Conservation (phyloP, 2,113 vertebrate genomes). For the Vireo altiloquus region DNA sequence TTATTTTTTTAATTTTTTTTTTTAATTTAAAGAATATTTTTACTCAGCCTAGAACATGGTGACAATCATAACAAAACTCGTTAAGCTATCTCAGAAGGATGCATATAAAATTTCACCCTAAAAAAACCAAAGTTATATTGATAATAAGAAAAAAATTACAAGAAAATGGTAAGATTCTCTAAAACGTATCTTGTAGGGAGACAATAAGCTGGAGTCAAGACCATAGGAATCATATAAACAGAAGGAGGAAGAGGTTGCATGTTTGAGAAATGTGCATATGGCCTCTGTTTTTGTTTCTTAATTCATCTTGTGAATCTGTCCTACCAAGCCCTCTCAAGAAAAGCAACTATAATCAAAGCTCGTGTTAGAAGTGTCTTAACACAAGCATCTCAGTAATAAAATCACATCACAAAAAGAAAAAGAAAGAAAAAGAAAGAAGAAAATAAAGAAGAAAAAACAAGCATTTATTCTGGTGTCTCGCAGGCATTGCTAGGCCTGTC, state of each 20-base stretch:
- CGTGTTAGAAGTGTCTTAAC: neutral
- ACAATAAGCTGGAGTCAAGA: neutral
- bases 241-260: neutral
- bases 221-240: neutral
- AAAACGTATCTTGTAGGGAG: neutral
- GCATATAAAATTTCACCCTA: neutral
- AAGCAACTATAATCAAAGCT: neutral
- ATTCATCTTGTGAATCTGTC: neutral
- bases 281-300: neutral
- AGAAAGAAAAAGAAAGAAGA: neutral
- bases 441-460: too few species aligned
- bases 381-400: neutral
- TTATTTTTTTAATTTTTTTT: neutral
- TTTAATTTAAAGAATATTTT: neutral
- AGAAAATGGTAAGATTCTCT: neutral
- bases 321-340: neutral
- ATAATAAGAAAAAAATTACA: neutral
- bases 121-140: neutral
- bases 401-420: neutral
- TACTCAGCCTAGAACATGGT: neutral
- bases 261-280: neutral
- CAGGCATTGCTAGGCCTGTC: neutral
- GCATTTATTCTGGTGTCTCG: neutral
- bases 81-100: neutral
- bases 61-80: neutral